Evolutionary conservation across 2,888 invertebrate species (phyloP).

Genomic region (Didymodactylos carnosus): DNA sequence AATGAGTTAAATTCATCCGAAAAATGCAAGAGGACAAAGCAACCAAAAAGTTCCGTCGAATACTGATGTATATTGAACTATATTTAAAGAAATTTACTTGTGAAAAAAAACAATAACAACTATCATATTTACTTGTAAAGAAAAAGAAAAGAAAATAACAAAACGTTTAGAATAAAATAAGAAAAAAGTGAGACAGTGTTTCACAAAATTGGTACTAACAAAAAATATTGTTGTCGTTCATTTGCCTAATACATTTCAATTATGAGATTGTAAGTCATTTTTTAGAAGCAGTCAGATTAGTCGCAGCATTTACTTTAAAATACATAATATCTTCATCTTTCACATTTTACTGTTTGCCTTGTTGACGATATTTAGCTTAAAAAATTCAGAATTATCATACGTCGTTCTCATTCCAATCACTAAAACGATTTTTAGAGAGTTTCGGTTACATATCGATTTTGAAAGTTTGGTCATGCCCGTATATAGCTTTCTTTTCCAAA

Average conservation of each 20-base stretch:
- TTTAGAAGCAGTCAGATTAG: constrained; percentile 58
- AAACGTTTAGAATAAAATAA: background rate
- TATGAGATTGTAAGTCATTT: too few relatives aligned
- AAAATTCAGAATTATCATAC: constrained; percentile 28
- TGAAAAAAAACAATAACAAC: too few relatives aligned
- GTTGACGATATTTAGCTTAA: constrained; percentile 73
- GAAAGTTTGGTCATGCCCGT: constrained; percentile 74
- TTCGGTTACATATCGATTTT: constrained; percentile 71
- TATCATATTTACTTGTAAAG: too few relatives aligned
- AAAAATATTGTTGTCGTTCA: too few relatives aligned
- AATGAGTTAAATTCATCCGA: too few relatives aligned
- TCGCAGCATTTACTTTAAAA: constrained; percentile 98
- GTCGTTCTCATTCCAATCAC: constrained; percentile 80
- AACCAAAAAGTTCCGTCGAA: too few relatives aligned
- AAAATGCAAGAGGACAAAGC: too few relatives aligned
- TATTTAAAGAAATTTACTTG: too few relatives aligned
- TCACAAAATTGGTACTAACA: too few relatives aligned
- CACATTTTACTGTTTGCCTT: constrained; percentile 85
- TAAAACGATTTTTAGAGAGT: constrained; percentile 46
- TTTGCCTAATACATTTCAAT: too few relatives aligned
- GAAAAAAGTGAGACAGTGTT: background rate
- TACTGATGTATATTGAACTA: too few relatives aligned
- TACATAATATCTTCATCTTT: constrained; percentile 97
- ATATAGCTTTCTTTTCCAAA: constrained; percentile 49
- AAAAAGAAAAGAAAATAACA: background rate